Base-by-base conservation (phyloP, 1,140 invertebrate species). In the Amphibalanus amphitrite region DNA sequence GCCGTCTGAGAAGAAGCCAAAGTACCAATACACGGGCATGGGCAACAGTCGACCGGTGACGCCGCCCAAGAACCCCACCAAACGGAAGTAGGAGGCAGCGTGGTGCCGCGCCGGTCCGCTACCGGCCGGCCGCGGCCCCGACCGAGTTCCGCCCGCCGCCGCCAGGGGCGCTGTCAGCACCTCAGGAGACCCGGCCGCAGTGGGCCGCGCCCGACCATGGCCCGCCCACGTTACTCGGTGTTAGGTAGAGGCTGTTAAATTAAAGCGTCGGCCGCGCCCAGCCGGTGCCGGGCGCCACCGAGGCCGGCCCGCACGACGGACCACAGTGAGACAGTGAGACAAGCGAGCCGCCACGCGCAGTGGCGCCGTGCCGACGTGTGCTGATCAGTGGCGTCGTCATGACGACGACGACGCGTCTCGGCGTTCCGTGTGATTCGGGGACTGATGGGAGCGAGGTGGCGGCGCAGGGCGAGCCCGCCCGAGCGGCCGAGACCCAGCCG, bases 1-100 rank as follows among this genome's bases (percentile, higher is more conserved):
- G 84, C 96, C 96, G 74, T 95, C 95, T 25, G 96, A 98, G 82
- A 98, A 98, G 84, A 94, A 97, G 83, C 93, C 95, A 38, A 99
- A 99, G 82, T 98, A 98, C 82, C 94, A 97, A 79, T 98, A 98
- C 82, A 83, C 65, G 28, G 65, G 65, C 28, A 26, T 26, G n/a
- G 65, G 26, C 65, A 67, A 20, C 23, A 59, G 47, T 59, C 47
- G 47, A 23, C 47, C 47, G 13, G 65, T 67, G 10, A 67, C 65
- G n/a, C 65, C 65, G n/a, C 65, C 65, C n/a, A 67, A 67, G 28
- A 26, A 26, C 26, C 65, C 65, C 26, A 28, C 65, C 65, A 67
- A 67, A 67, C 65, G 65, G n/a, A 67, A 67, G 65, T 67, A 67
- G 65, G n/a, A 8, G 6, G 47, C 47, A n/a, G n/a, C n/a, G n/a